phyloP scores from a whole-genome alignment of 2,113 vertebrate genomes.

The Coryphaenoides rupestris region DNA sequence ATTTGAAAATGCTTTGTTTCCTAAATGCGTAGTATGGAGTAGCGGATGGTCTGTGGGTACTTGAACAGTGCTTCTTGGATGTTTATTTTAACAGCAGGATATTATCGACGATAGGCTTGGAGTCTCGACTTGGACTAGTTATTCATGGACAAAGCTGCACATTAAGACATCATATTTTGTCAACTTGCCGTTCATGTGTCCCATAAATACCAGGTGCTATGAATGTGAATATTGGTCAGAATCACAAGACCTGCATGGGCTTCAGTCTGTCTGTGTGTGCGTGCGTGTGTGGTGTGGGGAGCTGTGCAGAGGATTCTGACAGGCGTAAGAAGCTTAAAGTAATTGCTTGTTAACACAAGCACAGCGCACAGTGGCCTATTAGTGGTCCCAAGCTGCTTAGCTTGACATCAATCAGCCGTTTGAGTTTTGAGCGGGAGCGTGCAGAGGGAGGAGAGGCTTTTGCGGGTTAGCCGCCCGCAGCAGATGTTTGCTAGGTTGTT shows the following conservation, averaged over 20 bases:
- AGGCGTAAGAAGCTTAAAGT: constrained; percentile 65
- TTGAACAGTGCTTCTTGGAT: not conserved
- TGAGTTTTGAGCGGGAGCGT: no score
- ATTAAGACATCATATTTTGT: constrained; percentile 4
- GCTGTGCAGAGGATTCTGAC: constrained; percentile 41
- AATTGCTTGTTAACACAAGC: constrained; percentile 46
- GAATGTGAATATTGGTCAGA: constrained; percentile 20
- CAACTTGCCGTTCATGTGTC: constrained; percentile 7
- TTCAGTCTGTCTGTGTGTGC: constrained; percentile 30
- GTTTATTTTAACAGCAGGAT: not conserved
- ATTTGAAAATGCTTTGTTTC: constrained; percentile 1
- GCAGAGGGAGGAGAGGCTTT: no score
- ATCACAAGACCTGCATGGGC: constrained; percentile 43
- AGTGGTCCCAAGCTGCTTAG: no score
- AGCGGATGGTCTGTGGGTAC: not conserved
- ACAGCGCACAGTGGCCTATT: constrained; percentile 23
- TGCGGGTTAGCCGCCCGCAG: no score
- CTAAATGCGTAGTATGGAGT: not conserved
- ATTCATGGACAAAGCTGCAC: not conserved
- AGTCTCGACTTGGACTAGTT: not conserved
- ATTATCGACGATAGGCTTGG: not conserved
- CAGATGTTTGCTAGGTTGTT: no score
- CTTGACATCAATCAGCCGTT: no score
- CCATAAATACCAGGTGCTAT: not conserved
- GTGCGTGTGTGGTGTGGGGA: no score